phyloP scores from a whole-genome alignment of 2,113 vertebrate genomes.

The Anser cygnoides region DNA sequence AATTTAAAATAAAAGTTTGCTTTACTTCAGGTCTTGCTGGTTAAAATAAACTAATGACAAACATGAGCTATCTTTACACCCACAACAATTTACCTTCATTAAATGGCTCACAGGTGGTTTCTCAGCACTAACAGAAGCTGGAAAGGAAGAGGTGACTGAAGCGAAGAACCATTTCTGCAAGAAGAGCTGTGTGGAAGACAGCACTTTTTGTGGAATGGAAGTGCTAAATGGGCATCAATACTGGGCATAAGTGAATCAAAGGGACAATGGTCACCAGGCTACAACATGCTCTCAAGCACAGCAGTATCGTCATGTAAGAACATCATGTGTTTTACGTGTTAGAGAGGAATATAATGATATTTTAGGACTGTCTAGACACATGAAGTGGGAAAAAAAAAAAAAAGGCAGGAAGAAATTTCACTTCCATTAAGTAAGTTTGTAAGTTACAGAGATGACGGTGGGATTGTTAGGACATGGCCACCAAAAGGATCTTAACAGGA shows the following conservation, averaged over 20 bases:
- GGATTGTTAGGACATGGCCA: not conserved
- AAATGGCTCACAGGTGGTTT: not conserved
- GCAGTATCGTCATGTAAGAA: rapidly evolving
- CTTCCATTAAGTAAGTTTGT: not conserved
- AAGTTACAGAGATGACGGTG: not conserved
- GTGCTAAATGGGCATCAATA: not conserved
- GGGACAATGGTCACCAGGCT: not conserved
- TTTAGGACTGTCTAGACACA: not conserved
- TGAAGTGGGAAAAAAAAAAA: not conserved
- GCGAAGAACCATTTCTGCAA: not conserved
- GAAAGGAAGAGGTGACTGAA: not conserved
- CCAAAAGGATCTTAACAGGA: not conserved
- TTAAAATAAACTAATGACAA: not conserved
- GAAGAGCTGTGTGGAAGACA: not conserved
- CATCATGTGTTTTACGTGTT: not conserved
- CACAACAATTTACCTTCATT: not conserved
- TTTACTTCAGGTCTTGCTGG: not conserved
- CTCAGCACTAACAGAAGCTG: not conserved
- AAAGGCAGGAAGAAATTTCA: not conserved
- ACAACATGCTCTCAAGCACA: not conserved
- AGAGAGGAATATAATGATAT: not conserved
- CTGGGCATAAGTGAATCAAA: rapidly evolving
- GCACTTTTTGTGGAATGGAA: not conserved
- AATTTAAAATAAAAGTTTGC: not conserved
- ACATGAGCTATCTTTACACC: not conserved